These are phyloP conservation scores for Lissonota sp. DNA, from an alignment of 2,888 invertebrate species.

Conservation along the genomic window DNA sequence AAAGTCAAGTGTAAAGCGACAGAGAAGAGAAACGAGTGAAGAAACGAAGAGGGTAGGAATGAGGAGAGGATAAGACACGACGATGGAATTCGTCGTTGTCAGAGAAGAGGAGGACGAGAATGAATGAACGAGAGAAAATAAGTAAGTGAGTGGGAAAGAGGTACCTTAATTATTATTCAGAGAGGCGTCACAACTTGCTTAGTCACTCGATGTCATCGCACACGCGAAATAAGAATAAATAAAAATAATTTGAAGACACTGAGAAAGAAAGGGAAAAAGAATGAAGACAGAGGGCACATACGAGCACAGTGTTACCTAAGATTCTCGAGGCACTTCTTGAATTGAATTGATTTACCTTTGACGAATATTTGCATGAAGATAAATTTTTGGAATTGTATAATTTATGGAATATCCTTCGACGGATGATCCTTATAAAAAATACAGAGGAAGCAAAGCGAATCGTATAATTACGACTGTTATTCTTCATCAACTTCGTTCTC, in stretches of 20 bases:
- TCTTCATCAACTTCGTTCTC: neutral
- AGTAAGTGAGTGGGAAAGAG: neutral
- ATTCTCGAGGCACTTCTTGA: constrained; percentile 26
- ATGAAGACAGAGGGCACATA: constrained; percentile 7
- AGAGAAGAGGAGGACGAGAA: neutral
- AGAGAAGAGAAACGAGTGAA: constrained; percentile 16
- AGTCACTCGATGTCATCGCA: constrained; percentile 60
- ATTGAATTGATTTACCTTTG: too few relatives aligned
- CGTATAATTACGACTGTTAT: too few relatives aligned
- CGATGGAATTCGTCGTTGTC: constrained; percentile 19
- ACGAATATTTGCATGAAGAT: too few relatives aligned
- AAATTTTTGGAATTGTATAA: too few relatives aligned
- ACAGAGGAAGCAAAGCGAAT: too few relatives aligned
- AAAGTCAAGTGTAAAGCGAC: constrained; percentile 45
- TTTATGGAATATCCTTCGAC: too few relatives aligned
- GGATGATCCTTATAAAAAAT: too few relatives aligned
- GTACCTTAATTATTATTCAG: constrained; percentile 60
- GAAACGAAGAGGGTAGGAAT: constrained; percentile 28
- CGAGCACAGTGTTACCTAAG: neutral
- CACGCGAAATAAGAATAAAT: neutral
- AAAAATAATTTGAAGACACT: constrained; percentile 1
- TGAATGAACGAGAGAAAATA: neutral
- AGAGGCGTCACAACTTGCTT: constrained; percentile 55
- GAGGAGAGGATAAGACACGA: constrained; percentile 16
- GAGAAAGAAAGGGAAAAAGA: neutral